Percentiles rank a stretch among this genome's conserved stretches.
Conservation (phyloP, 1,140 invertebrate genomes). For the Ctenoplectra terminalis region DNA sequence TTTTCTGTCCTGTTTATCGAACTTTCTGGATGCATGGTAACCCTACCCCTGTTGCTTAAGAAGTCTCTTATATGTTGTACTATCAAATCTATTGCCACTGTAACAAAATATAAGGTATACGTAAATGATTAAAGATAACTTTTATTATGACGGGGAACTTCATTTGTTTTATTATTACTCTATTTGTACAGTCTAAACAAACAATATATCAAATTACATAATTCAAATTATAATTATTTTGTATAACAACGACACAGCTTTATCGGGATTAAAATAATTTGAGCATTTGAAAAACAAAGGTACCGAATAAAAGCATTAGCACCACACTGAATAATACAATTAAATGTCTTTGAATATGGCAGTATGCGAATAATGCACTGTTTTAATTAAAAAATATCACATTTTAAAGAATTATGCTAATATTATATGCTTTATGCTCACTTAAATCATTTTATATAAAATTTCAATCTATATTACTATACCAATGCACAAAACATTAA, state of each 20-base stretch:
- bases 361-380: conserved; percentile 27
- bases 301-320: conserved; percentile 16
- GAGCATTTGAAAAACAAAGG: conserved; percentile 16
- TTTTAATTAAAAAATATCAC: conserved; percentile 40
- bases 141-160: not conserved
- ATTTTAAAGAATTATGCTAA: conserved; percentile 34
- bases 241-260: conserved; percentile 4
- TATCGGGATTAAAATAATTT: conserved; percentile 22
- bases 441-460: conserved; percentile 24
- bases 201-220: conserved; percentile 58
- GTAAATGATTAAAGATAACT: conserved; percentile 31
- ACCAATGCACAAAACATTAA: not conserved
- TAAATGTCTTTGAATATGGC: conserved; percentile 23
- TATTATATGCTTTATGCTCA: not conserved
- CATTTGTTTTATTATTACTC: conserved; percentile 54
- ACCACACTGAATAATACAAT: conserved; percentile 24
- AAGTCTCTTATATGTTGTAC: conserved; percentile 96
- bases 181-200: conserved; percentile 45
- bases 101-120: conserved; percentile 70
- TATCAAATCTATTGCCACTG: conserved; percentile 97
- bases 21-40: conserved; percentile 73
- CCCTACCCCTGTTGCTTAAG: conserved; percentile 84
- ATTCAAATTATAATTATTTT: conserved; percentile 21
- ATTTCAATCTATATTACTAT: not conserved
- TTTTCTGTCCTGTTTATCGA: conserved; percentile 71